Evolutionary conservation across 2,797 vertebrate genomes (phyloP), one percentile per base, ranked within the genome.

Genomic region (Eurystomus glaucurus): DNA sequence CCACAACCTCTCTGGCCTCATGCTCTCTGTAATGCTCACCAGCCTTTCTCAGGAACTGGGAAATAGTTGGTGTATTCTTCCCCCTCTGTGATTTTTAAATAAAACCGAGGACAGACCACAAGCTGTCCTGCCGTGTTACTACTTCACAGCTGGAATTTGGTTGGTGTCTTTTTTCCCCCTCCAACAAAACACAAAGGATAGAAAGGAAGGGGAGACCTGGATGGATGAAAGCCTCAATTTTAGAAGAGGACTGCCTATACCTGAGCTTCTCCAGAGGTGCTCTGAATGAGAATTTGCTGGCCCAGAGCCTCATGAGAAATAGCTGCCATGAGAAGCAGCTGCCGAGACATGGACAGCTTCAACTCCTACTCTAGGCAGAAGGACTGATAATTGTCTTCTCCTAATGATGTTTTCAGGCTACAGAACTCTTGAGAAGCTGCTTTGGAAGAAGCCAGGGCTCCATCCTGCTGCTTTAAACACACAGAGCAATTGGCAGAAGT

Each of bases 81-180:
- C 45, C 6, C 29, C 54, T n/a, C 19, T 45, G 69, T 61, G 81
- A 48, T 48, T 55, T 51, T 93, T 69, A 50, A 50, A 11, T 8
- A 60, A 72, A 88, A 29, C 18, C 0, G 0, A 78, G 52, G 58
- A 37, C 18, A 20, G 45, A 46, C 17, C 45, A 6, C 45, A 46
- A 19, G 45, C 45, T 46, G 45, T 46, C 45, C 6, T 46, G 45
- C 45, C 18, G 8, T 46, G 45, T 46, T 20, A 14, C 45, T 46
- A 9, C 18, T 46, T 20, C 18, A 20, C 45, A 46, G 45, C 45
- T 46, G 45, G 45, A 46, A 46, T 46, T 46, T 46, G 45, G 45
- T 20, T 46, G 45, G 45, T 33, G 19, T 21, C 31, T 57, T 54
- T 54, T 29, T 54, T 7, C 45, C 19, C 41, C 41, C 41, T 43